Evolutionary conservation across 2,888 invertebrate genomes (phyloP).

Genomic region (Sycophila texana): DNA sequence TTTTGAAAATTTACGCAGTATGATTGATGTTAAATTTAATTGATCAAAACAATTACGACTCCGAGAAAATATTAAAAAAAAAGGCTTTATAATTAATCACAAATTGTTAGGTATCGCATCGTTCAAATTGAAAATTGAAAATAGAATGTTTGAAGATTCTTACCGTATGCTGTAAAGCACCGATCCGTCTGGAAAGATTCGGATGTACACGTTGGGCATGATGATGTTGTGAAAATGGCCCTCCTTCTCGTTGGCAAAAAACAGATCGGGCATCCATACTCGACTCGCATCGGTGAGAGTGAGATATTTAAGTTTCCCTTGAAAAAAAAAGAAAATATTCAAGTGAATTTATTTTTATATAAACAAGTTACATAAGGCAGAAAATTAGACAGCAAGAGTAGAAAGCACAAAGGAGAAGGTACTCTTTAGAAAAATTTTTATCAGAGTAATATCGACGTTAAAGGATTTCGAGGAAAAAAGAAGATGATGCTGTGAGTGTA

Average conservation of each 20-base stretch:
- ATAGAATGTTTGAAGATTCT: slow-evolving; percentile 57
- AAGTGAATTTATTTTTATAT: background rate
- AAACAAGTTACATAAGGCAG: too few relatives aligned
- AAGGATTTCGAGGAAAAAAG: too few relatives aligned
- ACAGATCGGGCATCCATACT: slow-evolving; percentile 99
- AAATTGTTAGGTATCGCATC: background rate
- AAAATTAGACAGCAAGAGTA: too few relatives aligned
- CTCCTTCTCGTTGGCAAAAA: slow-evolving; percentile 98
- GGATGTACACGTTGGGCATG: slow-evolving; percentile 97
- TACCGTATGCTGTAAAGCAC: slow-evolving; percentile 96
- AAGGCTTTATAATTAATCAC: too few relatives aligned
- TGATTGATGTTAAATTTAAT: too few relatives aligned
- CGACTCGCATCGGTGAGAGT: slow-evolving; percentile 95
- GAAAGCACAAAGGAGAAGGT: too few relatives aligned
- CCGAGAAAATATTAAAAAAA: too few relatives aligned
- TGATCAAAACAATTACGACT: too few relatives aligned
- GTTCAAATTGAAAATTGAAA: too few relatives aligned
- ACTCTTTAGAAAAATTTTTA: background rate
- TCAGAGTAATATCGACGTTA: too few relatives aligned
- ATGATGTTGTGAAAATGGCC: slow-evolving; percentile 98
- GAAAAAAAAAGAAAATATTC: slow-evolving; percentile 44
- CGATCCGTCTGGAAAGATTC: slow-evolving; percentile 95
- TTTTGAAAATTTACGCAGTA: too few relatives aligned
- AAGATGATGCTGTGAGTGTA: slow-evolving; percentile 1
- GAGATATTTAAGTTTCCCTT: slow-evolving; percentile 92